Base-by-base conservation (phyloP, 2,888 invertebrate species). In the Lycia hirtaria region DNA sequence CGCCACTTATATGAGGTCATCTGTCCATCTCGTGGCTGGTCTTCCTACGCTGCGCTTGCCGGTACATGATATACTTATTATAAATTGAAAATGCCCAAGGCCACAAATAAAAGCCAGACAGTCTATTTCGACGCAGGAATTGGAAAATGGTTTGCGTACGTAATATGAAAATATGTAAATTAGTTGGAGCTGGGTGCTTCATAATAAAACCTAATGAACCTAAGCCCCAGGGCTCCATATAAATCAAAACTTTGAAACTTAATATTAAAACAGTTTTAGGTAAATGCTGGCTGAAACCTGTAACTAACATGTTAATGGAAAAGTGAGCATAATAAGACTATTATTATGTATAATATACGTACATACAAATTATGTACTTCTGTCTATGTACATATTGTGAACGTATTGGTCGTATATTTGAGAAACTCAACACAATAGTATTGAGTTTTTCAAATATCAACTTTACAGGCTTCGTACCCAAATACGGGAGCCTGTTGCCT, bases 111-210 rank as follows among this genome's bases (percentile, higher is more conserved):
- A n/a, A 37, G 10, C 9, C 35, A 17, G 35, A 19, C 35, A 37
- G 24, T 17, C 33, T 22, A 45, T 45, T 48, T 17, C 5, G 9
- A n/a, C n/a, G 6, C 17, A n/a, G 17, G 24, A 48, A 26, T 37
- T 4, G 26, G 17, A 35, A 35, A 35, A 40, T 14, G 14, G 12
- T 14, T 20, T 12, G 12, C 38, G 12, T n/a, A 1, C 22, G 24
- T 47, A 47, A 48, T 35, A n/a, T 26, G 24, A 17, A 48, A n/a
- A n/a, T n/a, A 50, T 50, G 32, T 40, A 50, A 50, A 51, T 41
- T 15, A 32, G 40, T 33, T 30, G 30, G 14, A 26, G 35, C 14
- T 4, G 12, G 15, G 24, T n/a, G n/a, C 35, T 45, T 37, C 28
- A 32, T 49, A 45, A 38, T 33, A 45, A 32, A 55, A 35, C 30